phyloP scores from a whole-genome alignment of 1,140 invertebrate species.

The Sitodiplosis mosellana region DNA sequence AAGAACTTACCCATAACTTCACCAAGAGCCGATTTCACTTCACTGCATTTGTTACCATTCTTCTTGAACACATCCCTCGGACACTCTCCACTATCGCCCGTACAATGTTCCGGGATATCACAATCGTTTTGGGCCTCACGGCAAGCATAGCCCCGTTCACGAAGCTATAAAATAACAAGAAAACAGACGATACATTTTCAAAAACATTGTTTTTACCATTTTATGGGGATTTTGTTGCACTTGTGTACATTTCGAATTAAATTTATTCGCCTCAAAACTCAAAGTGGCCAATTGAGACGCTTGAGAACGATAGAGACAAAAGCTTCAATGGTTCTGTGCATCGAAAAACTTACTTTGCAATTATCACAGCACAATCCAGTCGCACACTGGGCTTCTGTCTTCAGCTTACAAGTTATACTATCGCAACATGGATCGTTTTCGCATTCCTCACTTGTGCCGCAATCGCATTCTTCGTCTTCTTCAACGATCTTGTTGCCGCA shows the following conservation, averaged over 20 bases:
- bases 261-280: too few relatives aligned
- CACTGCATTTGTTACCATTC: constrained; percentile 68
- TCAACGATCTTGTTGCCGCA: constrained; percentile 92
- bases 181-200: background rate
- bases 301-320: too few relatives aligned
- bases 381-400: constrained; percentile 78
- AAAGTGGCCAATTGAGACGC: too few relatives aligned
- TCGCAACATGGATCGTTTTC: constrained; percentile 84
- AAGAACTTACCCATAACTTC: constrained; percentile 12
- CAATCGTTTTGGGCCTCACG: constrained; percentile 75
- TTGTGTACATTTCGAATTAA: too few relatives aligned
- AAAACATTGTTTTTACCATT: too few relatives aligned
- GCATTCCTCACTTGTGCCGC: constrained; percentile 73
- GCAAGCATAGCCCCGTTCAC: constrained; percentile 52
- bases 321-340: too few relatives aligned
- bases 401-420: constrained; percentile 83
- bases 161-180: background rate
- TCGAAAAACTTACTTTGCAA: constrained; percentile 51
- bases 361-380: constrained; percentile 79
- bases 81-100: constrained; percentile 70
- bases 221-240: too few relatives aligned
- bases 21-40: constrained; percentile 19
- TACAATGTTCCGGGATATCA: constrained; percentile 83
- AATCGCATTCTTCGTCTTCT: constrained; percentile 89
- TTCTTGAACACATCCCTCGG: constrained; percentile 75